Base-by-base conservation (phyloP, 2,797 vertebrate species). In the Parauchenoglanis punctatus region DNA sequence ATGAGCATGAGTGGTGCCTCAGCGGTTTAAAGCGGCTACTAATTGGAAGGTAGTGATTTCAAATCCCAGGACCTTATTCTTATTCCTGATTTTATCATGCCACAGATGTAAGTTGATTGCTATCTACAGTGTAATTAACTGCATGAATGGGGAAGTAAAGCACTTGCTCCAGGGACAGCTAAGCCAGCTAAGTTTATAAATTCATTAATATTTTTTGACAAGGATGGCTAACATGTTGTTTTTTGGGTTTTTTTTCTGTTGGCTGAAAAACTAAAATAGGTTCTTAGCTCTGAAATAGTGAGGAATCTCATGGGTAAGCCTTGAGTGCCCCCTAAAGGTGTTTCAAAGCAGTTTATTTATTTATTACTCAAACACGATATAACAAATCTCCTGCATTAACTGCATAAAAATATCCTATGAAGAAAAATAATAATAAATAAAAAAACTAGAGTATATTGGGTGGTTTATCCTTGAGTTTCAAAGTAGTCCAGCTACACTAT, bases 291-390 rank as follows among this genome's bases (percentile, higher is more conserved):
- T 76, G 7, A 61, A 77, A 44, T 31, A 56, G 52, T 59, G 8
- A 54, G 73, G 31, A 15, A 78, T 52, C 81, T 49, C 65, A 89
- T 17, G 2, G 15, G 15, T 80, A 56, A 84, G 81, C 46, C 84
- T 15, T 67, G 82, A 83, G 82, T 86, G 83, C 61, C 85, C 75
- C 68, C 80, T 81, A 44, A 44, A 84, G 87, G 85, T 68, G 52
- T 31, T 89, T 49, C 44, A 87, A 46, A 44, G 31, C 56, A 44
- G 17, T 31, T 31, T 44, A 81, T 61, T 40, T 61, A 61, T 17
- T n/a, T 17, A 8, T 17, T 31, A 35, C 56, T 44, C 4, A 17
- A 44, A 44, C 15, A 80, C 8, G 0, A 5, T 78, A 58, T 65
- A 63, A 61, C 35, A 35, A 5, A 28, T 58, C 2, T 80, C 5